Evolutionary conservation across 1,140 invertebrate species (phyloP), one percentile per base, ranked within the genome.

Genomic region (Drosophila navojoa): DNA sequence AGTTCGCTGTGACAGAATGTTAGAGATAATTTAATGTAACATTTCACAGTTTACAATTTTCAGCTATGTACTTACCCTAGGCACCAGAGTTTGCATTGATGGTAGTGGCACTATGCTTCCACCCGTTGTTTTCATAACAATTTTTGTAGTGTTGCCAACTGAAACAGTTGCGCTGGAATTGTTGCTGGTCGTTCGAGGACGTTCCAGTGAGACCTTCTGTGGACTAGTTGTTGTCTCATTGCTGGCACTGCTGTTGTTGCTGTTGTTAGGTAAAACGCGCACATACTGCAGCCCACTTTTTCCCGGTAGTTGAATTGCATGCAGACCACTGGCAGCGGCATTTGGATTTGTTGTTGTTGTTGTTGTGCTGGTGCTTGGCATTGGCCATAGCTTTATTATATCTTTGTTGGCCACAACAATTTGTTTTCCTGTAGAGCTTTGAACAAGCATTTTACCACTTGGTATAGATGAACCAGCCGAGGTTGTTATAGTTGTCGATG

Each of bases 271-370:
- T 29, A 92, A 42, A 0, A 92, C 85, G 7, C 91, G 82, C 5
- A 92, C 79, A 77, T 91, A 92, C 66, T 92, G 87, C 6, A 92
- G 55, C 22, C 89, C 85, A n/a, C 55, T 62, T 47, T 91, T 91
- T 27, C 91, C 89, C 0, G 77, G 27, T 9, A 91, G 32, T 55
- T 91, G 90, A 32, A 92, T 76, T 0, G 91, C 61, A 53, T 90
- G 90, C 10, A 91, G 9, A 38, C 75, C 78, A 19, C 76, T 74
- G 19, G 74, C 2, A 0, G 59, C 35, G 6, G 29, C 25, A 19
- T 25, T 53, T 29, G 38, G 58, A 58, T 69, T 62, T 9, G 38
- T 3, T 22, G 19, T 22, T 22, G 19, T 22, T 22, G 27, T 58
- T 22, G 59, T 50, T 10, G 13, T 49, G 19, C 62, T 77, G 6